Conservation (phyloP, 2,113 vertebrate species). For the Gallinago paraguaiae region DNA sequence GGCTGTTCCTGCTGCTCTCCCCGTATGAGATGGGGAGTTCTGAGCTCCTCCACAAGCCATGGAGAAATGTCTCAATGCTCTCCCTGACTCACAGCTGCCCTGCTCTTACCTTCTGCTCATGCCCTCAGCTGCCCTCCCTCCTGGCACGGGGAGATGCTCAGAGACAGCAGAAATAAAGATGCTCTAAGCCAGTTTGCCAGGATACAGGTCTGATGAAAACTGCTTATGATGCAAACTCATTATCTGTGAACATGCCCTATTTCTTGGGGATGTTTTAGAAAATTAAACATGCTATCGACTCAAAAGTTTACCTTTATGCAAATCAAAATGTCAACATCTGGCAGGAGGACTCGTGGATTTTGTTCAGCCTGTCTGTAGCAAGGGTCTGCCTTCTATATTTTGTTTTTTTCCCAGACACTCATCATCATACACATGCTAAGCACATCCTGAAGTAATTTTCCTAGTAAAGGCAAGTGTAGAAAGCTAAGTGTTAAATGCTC, state of each 20-base stretch:
- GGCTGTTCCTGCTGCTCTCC: background rate
- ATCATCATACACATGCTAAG: slow-evolving; percentile 39
- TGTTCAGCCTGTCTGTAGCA: background rate
- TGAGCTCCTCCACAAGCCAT: background rate
- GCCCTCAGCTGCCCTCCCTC: background rate
- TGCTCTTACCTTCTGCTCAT: background rate
- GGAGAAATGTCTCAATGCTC: background rate
- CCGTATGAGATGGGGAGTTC: background rate
- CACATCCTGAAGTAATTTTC: slow-evolving; percentile 58
- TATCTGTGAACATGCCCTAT: background rate
- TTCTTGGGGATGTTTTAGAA: slow-evolving; percentile 27
- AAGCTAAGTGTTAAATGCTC: slow-evolving; percentile 47
- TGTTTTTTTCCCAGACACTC: slow-evolving; percentile 9
- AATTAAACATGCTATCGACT: background rate
- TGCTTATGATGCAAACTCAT: slow-evolving; percentile 42
- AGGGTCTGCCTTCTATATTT: background rate
- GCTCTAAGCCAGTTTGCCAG: background rate
- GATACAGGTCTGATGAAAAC: background rate
- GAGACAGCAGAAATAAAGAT: background rate
- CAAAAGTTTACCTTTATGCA: slow-evolving; percentile 61
- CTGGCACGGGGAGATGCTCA: background rate
- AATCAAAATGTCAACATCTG: slow-evolving; percentile 72
- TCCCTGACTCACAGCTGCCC: background rate
- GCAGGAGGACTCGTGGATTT: background rate
- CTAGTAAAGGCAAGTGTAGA: slow-evolving; percentile 51